A percentile compares a stretch with the other conserved stretches of the same genome.
phyloP scores from a whole-genome alignment of 2,888 invertebrate species.

The Coecobrya sp. region DNA sequence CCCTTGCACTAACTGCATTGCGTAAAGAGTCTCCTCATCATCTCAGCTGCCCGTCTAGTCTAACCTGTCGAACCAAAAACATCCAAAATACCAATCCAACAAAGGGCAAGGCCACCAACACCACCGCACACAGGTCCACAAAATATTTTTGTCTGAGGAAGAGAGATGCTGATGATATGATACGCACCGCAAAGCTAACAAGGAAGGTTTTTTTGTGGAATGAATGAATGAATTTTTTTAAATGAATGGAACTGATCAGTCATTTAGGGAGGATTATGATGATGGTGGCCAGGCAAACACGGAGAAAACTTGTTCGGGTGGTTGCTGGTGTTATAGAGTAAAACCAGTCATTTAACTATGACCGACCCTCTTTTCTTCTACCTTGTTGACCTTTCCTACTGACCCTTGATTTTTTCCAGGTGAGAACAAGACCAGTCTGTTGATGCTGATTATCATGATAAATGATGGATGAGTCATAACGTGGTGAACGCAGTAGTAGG shows the following conservation, averaged over 20 bases:
- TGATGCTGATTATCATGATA: conserved; percentile 34
- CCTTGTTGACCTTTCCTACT: conserved; percentile 74
- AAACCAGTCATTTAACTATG: conserved; percentile 52
- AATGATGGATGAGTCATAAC: conserved; percentile 69
- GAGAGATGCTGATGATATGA: not conserved
- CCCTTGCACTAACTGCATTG: conserved; percentile 52
- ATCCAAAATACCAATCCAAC: conserved; percentile 47
- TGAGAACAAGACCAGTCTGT: conserved; percentile 17
- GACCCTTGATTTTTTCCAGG: conserved; percentile 70
- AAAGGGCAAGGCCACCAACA: conserved; percentile 47
- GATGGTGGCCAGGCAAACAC: conserved; percentile 42
- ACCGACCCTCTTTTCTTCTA: conserved; percentile 41
- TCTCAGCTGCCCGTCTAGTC: conserved; percentile 77
- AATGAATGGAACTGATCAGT: conserved; percentile 74
- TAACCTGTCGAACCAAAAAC: conserved; percentile 78
- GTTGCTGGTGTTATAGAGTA: not conserved
- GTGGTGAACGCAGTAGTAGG: not conserved
- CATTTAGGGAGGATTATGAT: conserved; percentile 37
- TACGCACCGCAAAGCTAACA: not conserved
- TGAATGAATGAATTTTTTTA: conserved; percentile 59
- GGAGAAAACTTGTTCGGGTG: conserved; percentile 76
- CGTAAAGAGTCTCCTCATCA: not conserved
- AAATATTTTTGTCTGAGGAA: conserved; percentile 19
- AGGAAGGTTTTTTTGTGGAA: conserved; percentile 19
- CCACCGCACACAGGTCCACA: not conserved